Conservation (phyloP, 2,797 vertebrate genomes). For the Amphiprion clarkii region DNA sequence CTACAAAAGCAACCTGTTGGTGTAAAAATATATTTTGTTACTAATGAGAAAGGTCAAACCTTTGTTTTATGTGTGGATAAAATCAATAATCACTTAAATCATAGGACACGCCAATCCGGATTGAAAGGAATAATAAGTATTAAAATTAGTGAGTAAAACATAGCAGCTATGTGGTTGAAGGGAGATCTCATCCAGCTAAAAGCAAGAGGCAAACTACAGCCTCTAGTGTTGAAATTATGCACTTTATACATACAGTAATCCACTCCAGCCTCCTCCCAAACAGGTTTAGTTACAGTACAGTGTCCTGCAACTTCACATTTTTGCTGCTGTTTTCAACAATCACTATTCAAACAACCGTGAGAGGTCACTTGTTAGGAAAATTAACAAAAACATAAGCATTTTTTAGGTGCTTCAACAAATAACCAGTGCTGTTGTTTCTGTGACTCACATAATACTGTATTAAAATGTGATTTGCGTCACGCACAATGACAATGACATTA, state of each 20-base stretch:
- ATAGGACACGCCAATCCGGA: neutral
- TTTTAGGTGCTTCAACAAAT: constrained; percentile 2
- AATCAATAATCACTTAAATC: neutral
- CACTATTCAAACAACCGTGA: neutral
- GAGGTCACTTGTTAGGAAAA: neutral
- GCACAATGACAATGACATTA: neutral
- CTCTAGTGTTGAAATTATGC: constrained; percentile 26
- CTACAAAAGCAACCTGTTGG: constrained; percentile 1
- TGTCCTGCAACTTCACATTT: neutral
- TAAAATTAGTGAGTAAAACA: constrained; percentile 11
- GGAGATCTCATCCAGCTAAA: neutral
- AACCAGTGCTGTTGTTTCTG: neutral
- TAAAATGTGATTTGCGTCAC: neutral
- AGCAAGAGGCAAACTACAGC: constrained; percentile 14
- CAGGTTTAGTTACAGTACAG: neutral
- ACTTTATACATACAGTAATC: constrained; percentile 2
- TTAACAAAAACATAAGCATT: neutral
- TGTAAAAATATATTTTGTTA: constrained; percentile 1
- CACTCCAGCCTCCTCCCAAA: neutral
- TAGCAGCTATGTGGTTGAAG: constrained; percentile 12
- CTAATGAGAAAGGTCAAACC: neutral
- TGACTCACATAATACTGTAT: neutral
- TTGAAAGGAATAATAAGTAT: neutral
- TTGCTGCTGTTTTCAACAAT: neutral
- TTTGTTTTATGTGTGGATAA: neutral